phyloP scores from a whole-genome alignment of 1,140 invertebrate species.

The Drosophila grimshawi region DNA sequence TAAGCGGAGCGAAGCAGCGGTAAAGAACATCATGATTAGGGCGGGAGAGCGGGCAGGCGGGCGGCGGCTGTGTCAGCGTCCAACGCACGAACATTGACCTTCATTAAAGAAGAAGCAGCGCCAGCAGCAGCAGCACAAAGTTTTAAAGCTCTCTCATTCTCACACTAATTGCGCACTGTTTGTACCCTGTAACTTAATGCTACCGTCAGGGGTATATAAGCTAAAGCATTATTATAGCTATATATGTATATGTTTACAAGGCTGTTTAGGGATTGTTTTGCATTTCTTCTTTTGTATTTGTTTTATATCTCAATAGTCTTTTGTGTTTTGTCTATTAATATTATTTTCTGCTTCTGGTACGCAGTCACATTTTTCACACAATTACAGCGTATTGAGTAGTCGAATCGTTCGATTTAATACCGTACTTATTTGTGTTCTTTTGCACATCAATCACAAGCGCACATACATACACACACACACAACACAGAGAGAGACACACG shows the following conservation, averaged over 20 bases:
- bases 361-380: background rate
- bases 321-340: background rate
- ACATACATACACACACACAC: background rate
- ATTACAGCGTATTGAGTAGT: background rate
- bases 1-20: conserved; percentile 49
- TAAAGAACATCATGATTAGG: conserved; percentile 14
- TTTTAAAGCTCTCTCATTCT: conserved; percentile 46
- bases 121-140: conserved; percentile 39
- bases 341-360: background rate
- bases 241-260: background rate
- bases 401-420: background rate
- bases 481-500: background rate
- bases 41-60: conserved; percentile 16
- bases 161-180: conserved; percentile 25
- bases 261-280: background rate
- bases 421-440: background rate
- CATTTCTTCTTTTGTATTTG: background rate
- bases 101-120: conserved; percentile 71
- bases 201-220: background rate
- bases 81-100: conserved; percentile 76
- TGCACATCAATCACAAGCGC: conserved; percentile 22
- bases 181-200: background rate
- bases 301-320: background rate
- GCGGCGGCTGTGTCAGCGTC: conserved; percentile 39
- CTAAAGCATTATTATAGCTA: too few species aligned